These are phyloP conservation scores for Lophotis ruficrista DNA, from an alignment of 2,113 vertebrate genomes.

Conservation along the genomic window DNA sequence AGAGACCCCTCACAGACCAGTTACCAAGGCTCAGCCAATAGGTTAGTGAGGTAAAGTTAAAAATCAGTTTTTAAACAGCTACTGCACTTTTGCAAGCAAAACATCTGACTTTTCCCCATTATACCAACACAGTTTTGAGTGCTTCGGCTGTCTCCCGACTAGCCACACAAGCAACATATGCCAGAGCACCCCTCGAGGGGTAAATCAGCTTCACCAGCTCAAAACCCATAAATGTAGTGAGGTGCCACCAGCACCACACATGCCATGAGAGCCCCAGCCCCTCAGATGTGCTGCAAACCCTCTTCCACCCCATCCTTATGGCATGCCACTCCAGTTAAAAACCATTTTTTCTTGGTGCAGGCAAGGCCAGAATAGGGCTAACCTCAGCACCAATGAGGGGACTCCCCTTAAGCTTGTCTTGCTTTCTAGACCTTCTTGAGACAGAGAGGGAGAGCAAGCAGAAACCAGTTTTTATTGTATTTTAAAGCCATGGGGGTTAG, in stretches of 20 bases:
- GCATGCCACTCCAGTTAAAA: not conserved
- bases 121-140: not conserved
- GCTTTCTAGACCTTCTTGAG: not conserved
- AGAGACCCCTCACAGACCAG: not conserved
- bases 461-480: not conserved
- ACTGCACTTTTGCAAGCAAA: not conserved
- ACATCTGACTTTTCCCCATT: not conserved
- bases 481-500: not conserved
- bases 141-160: not conserved
- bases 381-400: not conserved
- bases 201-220: not conserved
- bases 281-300: not conserved
- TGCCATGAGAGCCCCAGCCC: accelerated
- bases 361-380: not conserved
- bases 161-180: not conserved
- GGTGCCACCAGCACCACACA: not conserved
- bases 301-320: not conserved
- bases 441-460: not conserved
- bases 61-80: not conserved
- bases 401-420: not conserved
- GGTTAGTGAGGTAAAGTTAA: not conserved
- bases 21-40: not conserved
- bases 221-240: accelerated
- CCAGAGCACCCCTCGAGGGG: accelerated
- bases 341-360: not conserved